Conservation (phyloP, 1,140 invertebrate genomes). For the Magallana angulata region DNA sequence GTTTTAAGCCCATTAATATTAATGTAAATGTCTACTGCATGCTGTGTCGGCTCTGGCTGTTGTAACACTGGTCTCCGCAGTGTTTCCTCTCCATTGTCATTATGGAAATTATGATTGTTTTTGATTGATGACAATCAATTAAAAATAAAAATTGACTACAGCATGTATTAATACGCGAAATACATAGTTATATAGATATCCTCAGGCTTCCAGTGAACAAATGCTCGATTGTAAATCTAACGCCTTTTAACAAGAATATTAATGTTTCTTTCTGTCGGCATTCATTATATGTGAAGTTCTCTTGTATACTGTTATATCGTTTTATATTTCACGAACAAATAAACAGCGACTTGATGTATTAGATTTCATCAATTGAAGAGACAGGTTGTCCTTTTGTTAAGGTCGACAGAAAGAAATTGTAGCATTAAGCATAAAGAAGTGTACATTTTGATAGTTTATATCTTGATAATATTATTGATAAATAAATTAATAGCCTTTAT, state of each 20-base stretch:
- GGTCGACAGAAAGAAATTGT: background rate
- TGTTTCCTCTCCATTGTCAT: background rate
- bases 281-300: background rate
- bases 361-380: background rate
- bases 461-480: no score
- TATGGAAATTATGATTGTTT: conserved; percentile 16
- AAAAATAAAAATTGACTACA: background rate
- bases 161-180: background rate
- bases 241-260: background rate
- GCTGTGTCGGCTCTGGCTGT: conserved; percentile 8
- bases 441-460: no score
- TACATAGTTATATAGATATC: background rate
- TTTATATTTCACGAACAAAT: no score
- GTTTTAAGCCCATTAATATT: conserved; percentile 36
- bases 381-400: background rate
- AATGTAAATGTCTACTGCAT: conserved; percentile 6
- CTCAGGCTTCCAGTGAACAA: background rate
- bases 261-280: background rate
- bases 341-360: no score
- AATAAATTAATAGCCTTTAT: no score
- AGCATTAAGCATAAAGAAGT: no score
- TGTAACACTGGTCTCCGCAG: background rate
- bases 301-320: background rate
- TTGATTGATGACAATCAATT: conserved; percentile 21
- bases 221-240: background rate